Evolutionary conservation across 2,113 vertebrate species (phyloP), one percentile per base, ranked within the genome.

Genomic region (Chaetura pelagica): DNA sequence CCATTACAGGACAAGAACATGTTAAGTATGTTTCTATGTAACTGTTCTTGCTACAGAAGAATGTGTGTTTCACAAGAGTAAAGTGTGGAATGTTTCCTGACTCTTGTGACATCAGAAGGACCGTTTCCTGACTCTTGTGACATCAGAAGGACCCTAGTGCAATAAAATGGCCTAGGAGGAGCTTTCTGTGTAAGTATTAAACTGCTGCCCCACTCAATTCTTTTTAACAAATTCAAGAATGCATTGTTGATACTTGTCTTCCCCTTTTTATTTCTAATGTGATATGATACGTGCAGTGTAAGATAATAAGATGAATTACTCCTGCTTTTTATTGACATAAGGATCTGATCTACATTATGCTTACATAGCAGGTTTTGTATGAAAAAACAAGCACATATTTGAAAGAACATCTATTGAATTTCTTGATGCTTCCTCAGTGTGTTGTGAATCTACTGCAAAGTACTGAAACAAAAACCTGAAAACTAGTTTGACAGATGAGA

Each of bases 1-100:
- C 49, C 21, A 20, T 49, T 23, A 62, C 5, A 4, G 0, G 0
- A 55, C 5, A 4, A 0, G 0, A 55, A 7, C 6, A 7, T 14
- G 27, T 58, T 17, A 4, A 17, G 7, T 19, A 3, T 78, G 23
- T 55, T 35, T 72, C n/a, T 32, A 7, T 66, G 26, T n/a, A 21
- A 61, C 12, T 52, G 9, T 34, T 44, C 52, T 59, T 82, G 69
- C 11, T 19, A 32, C 32, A 46, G n/a, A 34, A n/a, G 14, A 24
- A 15, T 1, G 12, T 27, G 10, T 67, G 55, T 23, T 71, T 62
- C 20, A 23, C 42, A 59, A 5, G 12, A 51, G 30, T 19, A 6
- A 46, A 51, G 16, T 32, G 49, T 14, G 51, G 38, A 38, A 38
- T 38, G 38, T 38, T 38, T 38, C 38, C 38, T 38, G 38, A 38